Evolutionary conservation across 2,888 invertebrate genomes (phyloP).

Genomic region (Mythimna lalbum): DNA sequence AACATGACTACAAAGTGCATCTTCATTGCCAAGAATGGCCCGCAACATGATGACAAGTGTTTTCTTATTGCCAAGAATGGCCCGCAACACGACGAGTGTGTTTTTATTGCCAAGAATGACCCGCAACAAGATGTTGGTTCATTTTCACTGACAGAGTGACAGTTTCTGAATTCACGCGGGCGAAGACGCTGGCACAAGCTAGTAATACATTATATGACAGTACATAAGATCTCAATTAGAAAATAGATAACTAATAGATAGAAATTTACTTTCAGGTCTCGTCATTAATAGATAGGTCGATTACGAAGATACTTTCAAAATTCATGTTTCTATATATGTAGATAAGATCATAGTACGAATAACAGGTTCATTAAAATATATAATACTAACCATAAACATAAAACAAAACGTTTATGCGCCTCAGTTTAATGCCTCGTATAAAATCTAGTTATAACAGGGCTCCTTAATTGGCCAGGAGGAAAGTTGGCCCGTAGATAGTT

Average conservation of each 20-base stretch:
- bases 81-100: background rate
- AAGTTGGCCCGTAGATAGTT: constrained; percentile 27
- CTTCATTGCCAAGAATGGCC: background rate
- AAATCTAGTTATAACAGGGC: constrained; percentile 55
- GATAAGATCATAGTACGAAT: constrained; percentile 24
- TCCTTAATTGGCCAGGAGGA: constrained; percentile 56
- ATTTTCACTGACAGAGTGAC: background rate
- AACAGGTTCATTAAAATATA: constrained; percentile 36
- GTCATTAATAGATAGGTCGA: background rate
- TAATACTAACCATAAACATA: constrained; percentile 37
- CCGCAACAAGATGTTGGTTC: background rate
- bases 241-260: background rate
- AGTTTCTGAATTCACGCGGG: too few relatives aligned
- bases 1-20: background rate
- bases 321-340: background rate
- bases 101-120: background rate
- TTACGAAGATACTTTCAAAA: constrained; percentile 31
- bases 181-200: too few relatives aligned
- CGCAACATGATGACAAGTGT: too few relatives aligned
- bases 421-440: constrained; percentile 44
- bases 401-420: constrained; percentile 56
- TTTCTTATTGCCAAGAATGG: background rate
- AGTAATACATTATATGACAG: background rate
- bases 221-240: background rate
- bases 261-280: constrained; percentile 18